These are phyloP conservation scores for Lamellibrachia luymesi DNA, from an alignment of 1,140 invertebrate genomes.

Conservation along the genomic window DNA sequence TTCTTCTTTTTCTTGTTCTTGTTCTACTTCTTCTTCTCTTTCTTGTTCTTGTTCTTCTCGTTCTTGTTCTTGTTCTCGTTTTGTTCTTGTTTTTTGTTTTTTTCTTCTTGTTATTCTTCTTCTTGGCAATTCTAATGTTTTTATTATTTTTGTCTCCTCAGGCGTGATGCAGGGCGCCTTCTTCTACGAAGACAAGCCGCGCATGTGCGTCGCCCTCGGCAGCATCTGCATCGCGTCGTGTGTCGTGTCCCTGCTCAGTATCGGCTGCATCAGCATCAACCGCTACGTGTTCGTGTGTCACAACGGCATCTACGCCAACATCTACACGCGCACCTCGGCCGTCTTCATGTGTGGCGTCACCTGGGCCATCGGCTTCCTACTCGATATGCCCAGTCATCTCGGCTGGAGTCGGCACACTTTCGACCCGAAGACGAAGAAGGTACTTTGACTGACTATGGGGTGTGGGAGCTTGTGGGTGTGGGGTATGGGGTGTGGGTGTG, in stretches of 20 bases:
- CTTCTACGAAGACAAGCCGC: conserved; percentile 41
- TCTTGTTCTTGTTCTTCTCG: too few species aligned
- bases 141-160: conserved; percentile 19
- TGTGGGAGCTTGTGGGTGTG: too few species aligned
- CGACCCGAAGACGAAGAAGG: conserved; percentile 39
- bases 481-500: too few species aligned
- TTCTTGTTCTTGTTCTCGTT: too few species aligned
- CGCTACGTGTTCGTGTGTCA: conserved; percentile 49
- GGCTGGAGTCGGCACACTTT: conserved; percentile 49
- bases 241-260: conserved; percentile 48
- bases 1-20: too few species aligned
- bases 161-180: conserved; percentile 45
- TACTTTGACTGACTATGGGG: background rate
- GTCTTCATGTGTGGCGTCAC: conserved; percentile 34
- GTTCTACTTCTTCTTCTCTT: too few species aligned
- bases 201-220: conserved; percentile 44
- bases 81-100: too few species aligned
- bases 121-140: background rate
- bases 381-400: conserved; percentile 47
- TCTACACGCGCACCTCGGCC: conserved; percentile 29
- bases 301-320: conserved; percentile 29
- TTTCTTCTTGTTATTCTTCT: background rate
- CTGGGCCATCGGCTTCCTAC: conserved; percentile 45
- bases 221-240: conserved; percentile 49
- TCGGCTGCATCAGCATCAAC: conserved; percentile 47